These are phyloP conservation scores for Euwallacea similis DNA, from an alignment of 1,140 invertebrate species.

Conservation along the genomic window DNA sequence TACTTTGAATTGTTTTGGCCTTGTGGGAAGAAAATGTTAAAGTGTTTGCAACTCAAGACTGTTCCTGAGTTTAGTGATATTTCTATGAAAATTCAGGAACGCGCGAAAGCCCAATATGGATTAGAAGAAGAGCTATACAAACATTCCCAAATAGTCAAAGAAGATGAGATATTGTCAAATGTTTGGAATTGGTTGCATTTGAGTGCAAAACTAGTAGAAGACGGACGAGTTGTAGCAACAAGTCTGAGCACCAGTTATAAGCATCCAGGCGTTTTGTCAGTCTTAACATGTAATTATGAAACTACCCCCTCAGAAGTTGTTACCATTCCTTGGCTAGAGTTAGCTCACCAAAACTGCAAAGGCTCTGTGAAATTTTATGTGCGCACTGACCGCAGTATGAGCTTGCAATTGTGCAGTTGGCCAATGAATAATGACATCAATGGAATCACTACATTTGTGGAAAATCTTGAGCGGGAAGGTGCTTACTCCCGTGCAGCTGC, in stretches of 20 bases:
- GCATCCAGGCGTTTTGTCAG: conserved; percentile 71
- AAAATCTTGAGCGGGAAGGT: conserved; percentile 64
- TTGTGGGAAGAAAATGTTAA: conserved; percentile 68
- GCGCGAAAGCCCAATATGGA: conserved; percentile 77
- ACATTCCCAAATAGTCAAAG: conserved; percentile 69
- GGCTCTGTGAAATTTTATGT: conserved; percentile 51
- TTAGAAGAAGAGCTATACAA: conserved; percentile 65
- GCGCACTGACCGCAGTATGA: conserved; percentile 75
- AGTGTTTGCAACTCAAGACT: conserved; percentile 54
- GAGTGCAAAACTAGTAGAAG: conserved; percentile 69
- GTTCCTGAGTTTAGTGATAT: conserved; percentile 64
- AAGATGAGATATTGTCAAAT: conserved; percentile 64
- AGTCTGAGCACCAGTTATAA: conserved; percentile 58
- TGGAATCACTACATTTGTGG: conserved; percentile 57
- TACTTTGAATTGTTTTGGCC: conserved; percentile 74
- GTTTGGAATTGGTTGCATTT: conserved; percentile 77
- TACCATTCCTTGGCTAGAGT: conserved; percentile 59
- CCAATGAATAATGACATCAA: conserved; percentile 67
- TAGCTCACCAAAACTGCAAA: conserved; percentile 50
- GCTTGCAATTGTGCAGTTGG: conserved; percentile 87
- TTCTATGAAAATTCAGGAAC: conserved; percentile 69
- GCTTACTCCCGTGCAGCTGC: conserved; percentile 83
- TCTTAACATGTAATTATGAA: conserved; percentile 61
- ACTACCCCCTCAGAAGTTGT: conserved; percentile 60
- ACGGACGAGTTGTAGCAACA: conserved; percentile 55